A percentile compares a stretch with the other conserved stretches of the same genome.
phyloP scores from a whole-genome alignment of 2,797 vertebrate species.

The Vireo griseus region DNA sequence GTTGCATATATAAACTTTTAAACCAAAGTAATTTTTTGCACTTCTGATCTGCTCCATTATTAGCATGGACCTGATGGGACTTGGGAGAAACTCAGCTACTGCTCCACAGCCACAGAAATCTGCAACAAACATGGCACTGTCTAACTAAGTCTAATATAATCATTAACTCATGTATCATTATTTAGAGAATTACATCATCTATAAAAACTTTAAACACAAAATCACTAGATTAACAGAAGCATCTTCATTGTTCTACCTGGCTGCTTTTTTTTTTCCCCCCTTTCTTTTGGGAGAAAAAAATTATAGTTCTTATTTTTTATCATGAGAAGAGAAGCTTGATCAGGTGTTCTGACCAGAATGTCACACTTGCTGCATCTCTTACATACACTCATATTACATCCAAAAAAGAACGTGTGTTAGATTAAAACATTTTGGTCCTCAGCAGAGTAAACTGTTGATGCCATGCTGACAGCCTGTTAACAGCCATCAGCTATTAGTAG shows the following conservation, averaged over 20 bases:
- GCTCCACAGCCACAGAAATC: neutral
- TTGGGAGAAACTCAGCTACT: neutral
- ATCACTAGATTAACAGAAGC: neutral
- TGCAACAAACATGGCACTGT: neutral
- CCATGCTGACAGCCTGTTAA: neutral
- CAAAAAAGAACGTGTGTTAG: neutral
- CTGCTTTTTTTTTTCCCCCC: neutral
- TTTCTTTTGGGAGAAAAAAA: neutral
- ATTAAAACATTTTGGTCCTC: constrained; percentile 19
- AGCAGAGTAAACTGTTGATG: neutral
- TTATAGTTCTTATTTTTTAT: neutral
- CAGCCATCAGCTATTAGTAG: neutral
- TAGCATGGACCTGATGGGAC: neutral
- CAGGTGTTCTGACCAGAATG: neutral
- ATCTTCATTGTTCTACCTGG: neutral
- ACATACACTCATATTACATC: neutral
- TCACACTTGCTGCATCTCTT: neutral
- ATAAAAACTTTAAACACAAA: neutral
- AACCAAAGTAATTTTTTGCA: neutral
- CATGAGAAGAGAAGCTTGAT: neutral
- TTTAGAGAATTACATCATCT: neutral
- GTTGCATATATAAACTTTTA: neutral
- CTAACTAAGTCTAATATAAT: neutral
- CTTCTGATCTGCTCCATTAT: neutral
- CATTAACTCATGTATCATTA: neutral